Evolutionary conservation across 2,888 invertebrate species (phyloP).

Genomic region (Allolobophora icterica): DNA sequence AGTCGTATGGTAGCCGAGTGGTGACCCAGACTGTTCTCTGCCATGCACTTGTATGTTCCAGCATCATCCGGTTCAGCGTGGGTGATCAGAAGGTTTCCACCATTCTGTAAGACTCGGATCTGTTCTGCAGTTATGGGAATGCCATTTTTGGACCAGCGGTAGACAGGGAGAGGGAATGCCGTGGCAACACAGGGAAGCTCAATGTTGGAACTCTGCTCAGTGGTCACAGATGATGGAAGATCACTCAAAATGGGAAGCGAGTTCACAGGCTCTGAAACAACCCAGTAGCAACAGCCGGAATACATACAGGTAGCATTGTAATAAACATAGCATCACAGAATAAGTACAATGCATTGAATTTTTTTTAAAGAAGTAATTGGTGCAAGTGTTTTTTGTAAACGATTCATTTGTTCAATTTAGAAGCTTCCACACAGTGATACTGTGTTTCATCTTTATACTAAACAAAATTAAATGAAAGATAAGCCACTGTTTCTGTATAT

Average conservation of each 20-base stretch:
- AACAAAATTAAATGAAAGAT: too few species aligned
- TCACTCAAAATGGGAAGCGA: slow-evolving; percentile 8
- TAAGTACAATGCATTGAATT: background rate
- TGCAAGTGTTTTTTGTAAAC: background rate
- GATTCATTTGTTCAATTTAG: too few species aligned
- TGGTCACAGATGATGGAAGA: background rate
- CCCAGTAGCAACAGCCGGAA: background rate
- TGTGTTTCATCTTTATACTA: too few species aligned
- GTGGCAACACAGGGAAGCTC: slow-evolving; percentile 79
- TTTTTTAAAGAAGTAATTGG: background rate
- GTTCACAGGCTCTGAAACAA: slow-evolving; percentile 23
- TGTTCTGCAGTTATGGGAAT: slow-evolving; percentile 43
- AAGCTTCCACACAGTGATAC: too few species aligned
- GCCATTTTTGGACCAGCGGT: slow-evolving; percentile 59
- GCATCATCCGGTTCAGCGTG: slow-evolving; percentile 85
- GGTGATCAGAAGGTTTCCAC: slow-evolving; percentile 89
- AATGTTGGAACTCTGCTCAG: slow-evolving; percentile 74
- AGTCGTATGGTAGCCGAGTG: slow-evolving; percentile 78
- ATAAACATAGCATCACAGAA: background rate
- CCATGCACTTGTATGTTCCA: slow-evolving; percentile 86
- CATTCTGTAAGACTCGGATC: slow-evolving; percentile 78
- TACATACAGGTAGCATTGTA: background rate
- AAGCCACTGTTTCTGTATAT: too few species aligned
- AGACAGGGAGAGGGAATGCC: slow-evolving; percentile 79
- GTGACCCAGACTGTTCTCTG: slow-evolving; percentile 86